These are phyloP conservation scores for Rhyzopertha dominica DNA, from an alignment of 1,140 invertebrate species.

Conservation along the genomic window DNA sequence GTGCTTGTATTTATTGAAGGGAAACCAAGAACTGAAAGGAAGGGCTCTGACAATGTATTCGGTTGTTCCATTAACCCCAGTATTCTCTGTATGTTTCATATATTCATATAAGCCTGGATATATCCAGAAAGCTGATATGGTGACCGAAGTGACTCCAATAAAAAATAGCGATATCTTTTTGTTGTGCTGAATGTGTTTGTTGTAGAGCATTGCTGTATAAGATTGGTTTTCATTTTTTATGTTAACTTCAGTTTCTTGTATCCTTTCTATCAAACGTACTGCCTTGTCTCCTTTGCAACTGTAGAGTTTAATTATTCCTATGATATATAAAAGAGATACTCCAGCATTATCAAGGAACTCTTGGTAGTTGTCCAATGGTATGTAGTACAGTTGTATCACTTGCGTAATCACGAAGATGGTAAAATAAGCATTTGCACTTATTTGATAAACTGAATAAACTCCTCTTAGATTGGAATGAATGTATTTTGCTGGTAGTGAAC, in stretches of 20 bases:
- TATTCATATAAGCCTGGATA: constrained; percentile 9
- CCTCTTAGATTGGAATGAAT: not conserved
- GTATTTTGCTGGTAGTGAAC: constrained; percentile 7
- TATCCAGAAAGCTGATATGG: constrained; percentile 13
- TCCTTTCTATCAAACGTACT: constrained; percentile 8
- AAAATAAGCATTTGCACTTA: constrained; percentile 10
- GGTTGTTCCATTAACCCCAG: constrained; percentile 2
- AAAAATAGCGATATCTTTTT: constrained; percentile 5
- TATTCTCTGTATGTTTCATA: not conserved
- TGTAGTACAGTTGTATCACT: constrained; percentile 12
- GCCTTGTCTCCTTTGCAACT: constrained; percentile 10
- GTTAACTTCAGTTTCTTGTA: constrained; percentile 9
- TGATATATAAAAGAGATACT: constrained; percentile 17
- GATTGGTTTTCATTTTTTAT: constrained; percentile 14
- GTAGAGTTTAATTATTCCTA: constrained; percentile 11
- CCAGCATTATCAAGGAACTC: constrained; percentile 13
- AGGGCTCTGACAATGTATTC: constrained; percentile 14
- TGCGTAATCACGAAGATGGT: constrained; percentile 14
- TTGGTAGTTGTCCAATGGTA: constrained; percentile 9
- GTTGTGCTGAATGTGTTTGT: constrained; percentile 9
- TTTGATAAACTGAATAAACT: constrained; percentile 9
- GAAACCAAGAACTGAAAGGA: constrained; percentile 23
- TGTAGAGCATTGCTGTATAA: constrained; percentile 12
- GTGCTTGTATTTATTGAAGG: constrained; percentile 17
- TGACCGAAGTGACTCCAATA: constrained; percentile 10